These are phyloP conservation scores for Menura novaehollandiae DNA, from an alignment of 2,113 vertebrate species.

Conservation along the genomic window DNA sequence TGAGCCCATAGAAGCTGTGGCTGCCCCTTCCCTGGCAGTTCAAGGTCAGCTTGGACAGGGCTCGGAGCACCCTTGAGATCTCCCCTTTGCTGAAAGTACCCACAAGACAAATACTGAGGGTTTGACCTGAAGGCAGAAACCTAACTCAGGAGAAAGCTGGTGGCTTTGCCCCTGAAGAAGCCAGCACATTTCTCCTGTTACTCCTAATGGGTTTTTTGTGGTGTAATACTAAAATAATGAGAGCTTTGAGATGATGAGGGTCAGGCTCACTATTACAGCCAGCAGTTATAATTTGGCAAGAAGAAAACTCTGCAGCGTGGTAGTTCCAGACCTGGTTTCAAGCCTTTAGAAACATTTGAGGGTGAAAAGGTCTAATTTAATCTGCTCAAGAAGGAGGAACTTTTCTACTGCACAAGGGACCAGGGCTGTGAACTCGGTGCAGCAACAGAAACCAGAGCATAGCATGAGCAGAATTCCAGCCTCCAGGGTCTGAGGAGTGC, in stretches of 20 bases:
- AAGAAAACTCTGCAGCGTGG: neutral
- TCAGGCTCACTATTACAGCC: neutral
- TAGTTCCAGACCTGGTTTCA: neutral
- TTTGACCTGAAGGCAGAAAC: neutral
- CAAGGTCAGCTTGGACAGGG: neutral
- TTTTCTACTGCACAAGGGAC: neutral
- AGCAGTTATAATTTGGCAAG: neutral
- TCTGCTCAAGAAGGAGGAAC: neutral
- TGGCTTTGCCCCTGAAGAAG: neutral
- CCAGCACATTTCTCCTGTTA: neutral
- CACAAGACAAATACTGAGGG: neutral
- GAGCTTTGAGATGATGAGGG: neutral
- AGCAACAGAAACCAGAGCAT: accelerated
- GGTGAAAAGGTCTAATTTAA: neutral
- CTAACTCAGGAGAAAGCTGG: neutral
- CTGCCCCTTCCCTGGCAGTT: neutral
- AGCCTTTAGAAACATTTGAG: neutral
- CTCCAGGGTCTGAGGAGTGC: neutral
- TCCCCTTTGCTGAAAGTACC: neutral
- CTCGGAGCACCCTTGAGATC: neutral
- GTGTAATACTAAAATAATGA: neutral
- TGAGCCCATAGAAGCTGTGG: neutral
- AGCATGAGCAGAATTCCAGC: neutral
- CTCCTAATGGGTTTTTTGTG: neutral
- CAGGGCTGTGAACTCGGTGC: accelerated